Base-by-base conservation (phyloP, 2,797 vertebrate species). In the Falco concolor region DNA sequence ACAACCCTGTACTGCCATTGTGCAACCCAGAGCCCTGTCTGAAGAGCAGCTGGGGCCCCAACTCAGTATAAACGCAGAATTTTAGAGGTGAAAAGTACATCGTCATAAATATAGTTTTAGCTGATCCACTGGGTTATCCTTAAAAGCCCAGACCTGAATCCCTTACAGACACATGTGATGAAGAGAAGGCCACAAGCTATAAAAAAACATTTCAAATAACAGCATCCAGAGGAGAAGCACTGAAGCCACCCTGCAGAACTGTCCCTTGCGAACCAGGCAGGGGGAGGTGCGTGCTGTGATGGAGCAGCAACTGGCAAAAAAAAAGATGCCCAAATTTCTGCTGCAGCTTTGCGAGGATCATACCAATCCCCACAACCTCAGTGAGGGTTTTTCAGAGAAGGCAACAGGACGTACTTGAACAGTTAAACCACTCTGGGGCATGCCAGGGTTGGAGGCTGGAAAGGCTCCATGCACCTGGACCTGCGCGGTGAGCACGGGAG, bases 351-450 rank as follows among this genome's bases (percentile, higher is more conserved):
- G 3, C 0, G 0, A 67, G 57, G 40, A 70, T 54, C n/a, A 9
- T 5, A 49, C 3, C 27, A 61, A 90, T 32, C 81, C 81, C 49
- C 57, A 5, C 7, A 15, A 74, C 45, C 34, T 5, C 54, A 10
- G 25, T 1, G 24, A 74, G 27, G n/a, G 54, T 28, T 68, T 91
- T 90, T 89, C 64, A 4, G 72, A 95, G 83, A 84, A 95, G 38
- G 38, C 7, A 4, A 44, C 17, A 59, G 80, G 80, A 95, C 60
- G 32, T 47, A 40, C 6, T 25, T 6, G 34, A 91, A 69, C 93
- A 95, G 96, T 97, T 97, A 94, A 97, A 96, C 96, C 59, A 9
- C 89, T 19, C 77, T n/a, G 74, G 36, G 74, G 89, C 69, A 63
- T 6, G 3, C 27, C 9, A 22, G 84, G 73, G 47, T 40, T 0